These are phyloP conservation scores for Hormaphis cornu DNA, from an alignment of 1,140 invertebrate species.

Conservation along the genomic window DNA sequence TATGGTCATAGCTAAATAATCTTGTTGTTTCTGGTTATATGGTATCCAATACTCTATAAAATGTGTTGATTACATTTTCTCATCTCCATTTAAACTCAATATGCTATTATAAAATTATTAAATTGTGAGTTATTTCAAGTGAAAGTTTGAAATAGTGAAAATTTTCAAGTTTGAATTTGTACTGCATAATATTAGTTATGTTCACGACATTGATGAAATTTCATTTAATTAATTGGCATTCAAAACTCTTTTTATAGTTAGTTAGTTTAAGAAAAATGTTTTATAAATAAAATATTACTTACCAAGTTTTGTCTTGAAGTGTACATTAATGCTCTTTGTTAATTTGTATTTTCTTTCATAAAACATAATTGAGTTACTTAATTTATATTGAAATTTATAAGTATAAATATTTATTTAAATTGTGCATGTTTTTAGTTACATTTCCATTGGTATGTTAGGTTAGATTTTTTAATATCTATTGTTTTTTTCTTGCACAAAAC, in stretches of 20 bases:
- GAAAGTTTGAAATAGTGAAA: conserved; percentile 8
- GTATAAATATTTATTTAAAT: not conserved
- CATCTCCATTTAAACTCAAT: conserved; percentile 1
- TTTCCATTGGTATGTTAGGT: not conserved
- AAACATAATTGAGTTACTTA: conserved; percentile 6
- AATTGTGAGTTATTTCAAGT: conserved; percentile 30
- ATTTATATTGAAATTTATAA: not conserved
- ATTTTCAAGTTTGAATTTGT: conserved; percentile 26
- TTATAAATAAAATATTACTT: conserved; percentile 18
- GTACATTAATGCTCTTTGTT: conserved; percentile 29
- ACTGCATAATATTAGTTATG: conserved; percentile 15
- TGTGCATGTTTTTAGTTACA: not conserved
- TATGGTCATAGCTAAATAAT: conserved; percentile 8
- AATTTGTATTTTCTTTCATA: conserved; percentile 21
- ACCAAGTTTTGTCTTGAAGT: conserved; percentile 29
- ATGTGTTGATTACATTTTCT: conserved; percentile 12
- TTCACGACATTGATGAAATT: conserved; percentile 14
- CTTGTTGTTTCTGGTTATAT: conserved; percentile 9
- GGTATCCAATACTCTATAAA: not conserved
- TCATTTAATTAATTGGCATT: conserved; percentile 11
- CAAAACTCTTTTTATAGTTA: conserved; percentile 13
- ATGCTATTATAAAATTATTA: conserved; percentile 26
- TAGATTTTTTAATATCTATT: conserved; percentile 4
- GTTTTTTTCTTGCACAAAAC: conserved; percentile 15
- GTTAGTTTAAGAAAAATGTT: conserved; percentile 26